Evolutionary conservation across 2,113 vertebrate genomes (phyloP).

Genomic region (Burhinus oedicnemus): DNA sequence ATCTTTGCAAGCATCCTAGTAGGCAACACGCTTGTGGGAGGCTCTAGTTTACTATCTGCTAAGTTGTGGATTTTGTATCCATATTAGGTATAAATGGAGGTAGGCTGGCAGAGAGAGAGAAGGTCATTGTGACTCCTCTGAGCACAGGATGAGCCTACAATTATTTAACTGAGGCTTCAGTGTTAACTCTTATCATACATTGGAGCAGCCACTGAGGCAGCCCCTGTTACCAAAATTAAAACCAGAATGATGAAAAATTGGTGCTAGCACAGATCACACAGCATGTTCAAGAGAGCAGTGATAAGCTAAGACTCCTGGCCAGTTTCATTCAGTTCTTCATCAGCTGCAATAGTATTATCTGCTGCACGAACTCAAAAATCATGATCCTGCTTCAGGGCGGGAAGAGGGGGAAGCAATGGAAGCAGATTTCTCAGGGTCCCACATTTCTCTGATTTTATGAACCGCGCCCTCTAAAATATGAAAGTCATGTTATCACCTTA

Average conservation of each 20-base stretch:
- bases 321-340: neutral
- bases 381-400: neutral
- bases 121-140: slow-evolving; percentile 53
- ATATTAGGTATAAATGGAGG: slow-evolving; percentile 66
- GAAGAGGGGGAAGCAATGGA: neutral
- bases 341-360: neutral
- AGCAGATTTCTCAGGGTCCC: neutral
- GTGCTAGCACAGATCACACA: neutral
- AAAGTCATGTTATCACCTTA: neutral
- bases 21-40: neutral
- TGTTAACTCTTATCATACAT: neutral
- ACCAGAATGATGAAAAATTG: neutral
- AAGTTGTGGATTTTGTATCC: slow-evolving; percentile 35
- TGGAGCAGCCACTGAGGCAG: neutral
- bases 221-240: neutral
- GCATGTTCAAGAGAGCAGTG: neutral
- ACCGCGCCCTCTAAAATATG: neutral
- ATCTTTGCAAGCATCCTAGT: neutral
- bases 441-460: neutral
- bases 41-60: slow-evolving; percentile 25
- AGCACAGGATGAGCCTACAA: neutral
- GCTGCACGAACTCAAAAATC: neutral
- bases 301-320: neutral
- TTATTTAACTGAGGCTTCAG: neutral
- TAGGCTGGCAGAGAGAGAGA: slow-evolving; percentile 37